Evolutionary conservation across 35 echinoderm and acorn worm genomes (phyloP).

Genomic region (Apostichopus parvimensis): DNA sequence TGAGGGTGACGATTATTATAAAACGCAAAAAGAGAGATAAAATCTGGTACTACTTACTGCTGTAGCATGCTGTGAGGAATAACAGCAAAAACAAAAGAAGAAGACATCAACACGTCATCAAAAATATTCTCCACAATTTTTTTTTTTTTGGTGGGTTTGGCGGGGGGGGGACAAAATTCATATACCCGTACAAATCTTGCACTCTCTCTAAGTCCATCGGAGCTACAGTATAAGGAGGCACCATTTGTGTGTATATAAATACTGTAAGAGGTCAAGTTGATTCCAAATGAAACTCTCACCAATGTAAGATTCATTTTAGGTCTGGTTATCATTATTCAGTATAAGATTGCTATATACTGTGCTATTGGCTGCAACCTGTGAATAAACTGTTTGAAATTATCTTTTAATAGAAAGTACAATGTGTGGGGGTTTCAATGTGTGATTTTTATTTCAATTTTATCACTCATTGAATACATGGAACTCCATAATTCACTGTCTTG

Average conservation of each 20-base stretch:
- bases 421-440: too few relatives aligned
- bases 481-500: too few relatives aligned
- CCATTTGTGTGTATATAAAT: not conserved
- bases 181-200: not conserved
- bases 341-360: too few relatives aligned
- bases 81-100: slow-evolving; percentile 32
- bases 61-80: slow-evolving; percentile 69
- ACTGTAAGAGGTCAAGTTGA: too few relatives aligned
- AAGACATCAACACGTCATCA: slow-evolving; percentile 26
- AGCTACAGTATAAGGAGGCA: not conserved
- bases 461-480: too few relatives aligned
- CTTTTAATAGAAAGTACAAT: too few relatives aligned
- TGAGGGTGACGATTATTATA: slow-evolving; percentile 6
- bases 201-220: not conserved
- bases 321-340: too few relatives aligned
- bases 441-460: too few relatives aligned
- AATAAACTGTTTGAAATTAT: too few relatives aligned
- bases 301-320: too few relatives aligned
- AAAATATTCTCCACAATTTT: not conserved
- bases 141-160: not conserved
- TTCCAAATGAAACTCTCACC: too few relatives aligned
- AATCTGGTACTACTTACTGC: slow-evolving; percentile 67
- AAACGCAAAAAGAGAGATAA: slow-evolving; percentile 11
- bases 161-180: not conserved
- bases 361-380: too few relatives aligned